Base-by-base conservation (phyloP, 2,888 invertebrate genomes). In the Latrodectus hesperus region DNA sequence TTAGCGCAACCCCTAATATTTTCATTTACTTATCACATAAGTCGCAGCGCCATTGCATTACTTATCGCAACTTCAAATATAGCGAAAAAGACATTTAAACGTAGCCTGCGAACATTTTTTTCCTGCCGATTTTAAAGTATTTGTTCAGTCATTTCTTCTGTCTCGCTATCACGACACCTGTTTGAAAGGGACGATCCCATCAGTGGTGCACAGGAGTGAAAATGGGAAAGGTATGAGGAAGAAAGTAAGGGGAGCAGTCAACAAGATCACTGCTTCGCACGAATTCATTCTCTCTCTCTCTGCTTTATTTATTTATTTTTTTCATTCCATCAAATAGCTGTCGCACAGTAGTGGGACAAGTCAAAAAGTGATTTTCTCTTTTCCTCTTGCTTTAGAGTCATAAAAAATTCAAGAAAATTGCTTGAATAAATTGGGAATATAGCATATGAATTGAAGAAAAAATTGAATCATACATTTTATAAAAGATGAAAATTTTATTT, bases 261-360 rank as follows among this genome's bases (percentile, higher is more conserved):
- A 85, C 74, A 80, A 68, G 85, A 74, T 85, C 85, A 75, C 68
- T 85, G 72, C 68, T 70, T 75, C 79, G 79, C 85, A 85, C 70
- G 60, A 60, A 52, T 75, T 80, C 79, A 68, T 79, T 85, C 60
- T 60, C 17, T 53, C 49, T 38, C 4, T 38, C 6, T 38, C 6
- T 38, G 6, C 6, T 38, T 38, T 38, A 6, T 38, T 6, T 38
- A 3, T 3, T 60, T 60, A 5, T 60, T 60, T 60, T n/a, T 60
- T 60, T 60, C 60, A 60, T n/a, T 60, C n/a, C n/a, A 16, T 60
- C 11, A 9, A 60, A 11, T 16, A 60, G 60, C 60, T n/a, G 12
- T n/a, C 60, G n/a, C 14, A 60, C 14, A 11, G 10, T 16, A 60
- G 60, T 60, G 60, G 10, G n/a, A 60, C 60, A n/a, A 12, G 60